Evolutionary conservation across 2,113 vertebrate genomes (phyloP), one percentile per base, ranked within the genome.

Genomic region (Dendropsophus ebraccatus): DNA sequence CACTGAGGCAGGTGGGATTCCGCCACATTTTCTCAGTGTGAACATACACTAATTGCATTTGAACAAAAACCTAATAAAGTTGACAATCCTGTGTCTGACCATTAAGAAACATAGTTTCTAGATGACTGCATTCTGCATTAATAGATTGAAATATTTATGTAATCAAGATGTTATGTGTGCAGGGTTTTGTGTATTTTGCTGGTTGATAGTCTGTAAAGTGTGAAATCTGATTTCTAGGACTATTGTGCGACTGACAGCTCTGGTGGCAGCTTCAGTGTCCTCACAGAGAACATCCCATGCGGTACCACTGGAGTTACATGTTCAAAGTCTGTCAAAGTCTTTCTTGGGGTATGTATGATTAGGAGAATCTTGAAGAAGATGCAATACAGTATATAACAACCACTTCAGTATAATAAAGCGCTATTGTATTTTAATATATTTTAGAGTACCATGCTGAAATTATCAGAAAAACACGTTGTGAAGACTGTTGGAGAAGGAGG

Each of bases 301-400:
- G 67, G 67, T 83, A 94, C 96, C 69, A 97, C 97, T 0, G 96
- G 96, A 9, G 97, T 97, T 54, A 99, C 97, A 67, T 99, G 98
- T 90, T 97, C 97, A 84, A 99, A 98, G 92, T 92, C 92, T 89
- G 95, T 99, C 90, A 94, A 95, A 90, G 90, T 99, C 86, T 94
- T 96, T 82, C 80, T 99, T 0, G 97, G 97, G 93, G 98, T 99
- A 90, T 95, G 96, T 91, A 87, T 37, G 32, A 67, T 7, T 67
- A 2, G 14, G 54, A 21, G 47, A 50, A 25, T 25, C 23, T 45
- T 67, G 11, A 65, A 10, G 54, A 41, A n/a, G 47, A 49, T 11
- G 10, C 12, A 8, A 41, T 5, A 5, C 4, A 41, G 41, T 41
- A 41, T 41, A 41, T 41, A 41, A 41, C 41, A 41, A 41, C 41